Conservation (phyloP, 2,113 vertebrate genomes). For the Saimiri boliviensis region DNA sequence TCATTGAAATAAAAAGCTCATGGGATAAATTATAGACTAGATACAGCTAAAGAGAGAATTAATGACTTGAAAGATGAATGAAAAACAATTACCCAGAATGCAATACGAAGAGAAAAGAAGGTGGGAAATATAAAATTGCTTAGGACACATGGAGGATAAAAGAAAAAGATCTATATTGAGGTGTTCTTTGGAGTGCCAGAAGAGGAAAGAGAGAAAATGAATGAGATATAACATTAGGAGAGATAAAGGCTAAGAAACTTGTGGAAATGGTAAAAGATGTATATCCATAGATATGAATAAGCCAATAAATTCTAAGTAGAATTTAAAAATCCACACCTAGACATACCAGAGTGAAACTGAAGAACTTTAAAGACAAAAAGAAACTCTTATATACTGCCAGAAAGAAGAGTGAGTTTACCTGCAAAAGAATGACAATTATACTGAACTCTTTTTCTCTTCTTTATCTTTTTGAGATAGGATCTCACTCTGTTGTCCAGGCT, state of each 20-base stretch:
- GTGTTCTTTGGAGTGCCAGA: neutral
- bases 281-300: neutral
- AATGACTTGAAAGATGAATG: neutral
- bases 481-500: no score
- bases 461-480: no score
- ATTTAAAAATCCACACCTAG: neutral
- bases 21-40: neutral
- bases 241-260: neutral
- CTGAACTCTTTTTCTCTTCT: neutral
- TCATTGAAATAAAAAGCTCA: neutral
- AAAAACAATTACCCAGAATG: neutral
- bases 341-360: neutral
- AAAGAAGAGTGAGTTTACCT: neutral
- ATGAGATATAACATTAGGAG: neutral
- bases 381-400: neutral
- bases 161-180: neutral
- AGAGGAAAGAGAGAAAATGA: neutral
- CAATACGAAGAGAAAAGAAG: neutral
- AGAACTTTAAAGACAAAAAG: slow-evolving; percentile 16
- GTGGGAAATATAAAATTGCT: neutral
- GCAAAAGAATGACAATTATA: neutral
- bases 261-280: neutral
- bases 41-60: neutral
- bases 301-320: neutral
- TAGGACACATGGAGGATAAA: neutral